phyloP scores from a whole-genome alignment of 2,888 invertebrate species.

The Cinara cedri region DNA sequence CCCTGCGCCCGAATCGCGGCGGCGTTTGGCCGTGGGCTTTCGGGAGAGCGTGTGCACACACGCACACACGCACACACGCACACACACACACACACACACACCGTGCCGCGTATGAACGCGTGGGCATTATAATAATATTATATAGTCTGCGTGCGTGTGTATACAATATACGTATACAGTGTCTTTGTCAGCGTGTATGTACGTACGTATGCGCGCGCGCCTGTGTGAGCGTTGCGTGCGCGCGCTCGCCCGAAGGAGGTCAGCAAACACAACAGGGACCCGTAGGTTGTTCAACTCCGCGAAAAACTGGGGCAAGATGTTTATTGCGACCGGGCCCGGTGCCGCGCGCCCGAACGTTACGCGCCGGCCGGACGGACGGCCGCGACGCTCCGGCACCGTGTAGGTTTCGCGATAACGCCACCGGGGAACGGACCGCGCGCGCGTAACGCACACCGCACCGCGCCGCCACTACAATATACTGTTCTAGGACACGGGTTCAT shows the following conservation, averaged over 20 bases:
- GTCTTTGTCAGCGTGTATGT: background rate
- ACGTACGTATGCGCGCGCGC: background rate
- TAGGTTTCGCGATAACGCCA: slow-evolving; percentile 39
- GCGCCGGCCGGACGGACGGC: background rate
- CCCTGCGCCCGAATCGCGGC: background rate
- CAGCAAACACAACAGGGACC: slow-evolving; percentile 56
- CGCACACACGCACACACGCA: too few relatives aligned
- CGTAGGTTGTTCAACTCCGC: slow-evolving; percentile 36
- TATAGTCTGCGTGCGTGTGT: background rate
- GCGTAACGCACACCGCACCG: background rate
- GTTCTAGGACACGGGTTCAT: slow-evolving; percentile 57
- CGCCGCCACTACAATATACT: background rate
- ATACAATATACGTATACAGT: too few relatives aligned
- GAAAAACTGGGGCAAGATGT: slow-evolving; percentile 45
- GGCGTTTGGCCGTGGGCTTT: slow-evolving; percentile 52
- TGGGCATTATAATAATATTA: too few relatives aligned
- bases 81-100: too few relatives aligned
- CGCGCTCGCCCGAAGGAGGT: slow-evolving; percentile 46
- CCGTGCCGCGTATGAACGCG: too few relatives aligned
- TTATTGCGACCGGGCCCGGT: slow-evolving; percentile 38
- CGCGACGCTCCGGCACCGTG: background rate
- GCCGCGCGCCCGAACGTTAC: slow-evolving; percentile 14
- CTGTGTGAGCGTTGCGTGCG: background rate
- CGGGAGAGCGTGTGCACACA: slow-evolving; percentile 40
- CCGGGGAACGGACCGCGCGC: slow-evolving; percentile 12